Evolutionary conservation across 2,797 vertebrate genomes (phyloP).

Genomic region (Acanthurus leucopareius): DNA sequence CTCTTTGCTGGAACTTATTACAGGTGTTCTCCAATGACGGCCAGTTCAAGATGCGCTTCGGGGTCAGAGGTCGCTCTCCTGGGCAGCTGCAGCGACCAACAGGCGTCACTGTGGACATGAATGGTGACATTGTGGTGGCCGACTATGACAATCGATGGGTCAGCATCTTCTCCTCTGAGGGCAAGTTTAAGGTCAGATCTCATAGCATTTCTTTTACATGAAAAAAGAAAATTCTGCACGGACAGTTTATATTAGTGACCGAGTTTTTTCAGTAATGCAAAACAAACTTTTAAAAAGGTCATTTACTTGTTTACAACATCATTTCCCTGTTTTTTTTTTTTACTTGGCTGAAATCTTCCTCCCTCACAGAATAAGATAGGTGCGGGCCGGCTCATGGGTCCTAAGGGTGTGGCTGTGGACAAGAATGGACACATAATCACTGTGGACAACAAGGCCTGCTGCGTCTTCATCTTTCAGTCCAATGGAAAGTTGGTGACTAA

Average conservation of each 20-base stretch:
- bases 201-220: neutral
- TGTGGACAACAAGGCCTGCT: constrained; percentile 99
- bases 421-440: constrained; percentile 96
- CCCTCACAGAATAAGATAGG: constrained; percentile 92
- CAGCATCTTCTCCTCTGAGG: constrained; percentile 96
- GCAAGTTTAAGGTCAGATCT: constrained; percentile 93
- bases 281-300: too few species aligned
- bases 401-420: constrained; percentile 95
- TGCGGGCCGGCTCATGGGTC: constrained; percentile 94
- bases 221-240: too few species aligned
- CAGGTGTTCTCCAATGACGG: constrained; percentile 96
- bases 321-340: too few species aligned
- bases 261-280: too few species aligned
- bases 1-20: neutral
- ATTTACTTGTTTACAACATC: too few species aligned
- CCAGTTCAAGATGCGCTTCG: constrained; percentile 96
- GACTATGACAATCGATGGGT: constrained; percentile 99
- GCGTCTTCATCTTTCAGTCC: constrained; percentile 97
- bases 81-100: constrained; percentile 97
- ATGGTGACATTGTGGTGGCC: constrained; percentile 95
- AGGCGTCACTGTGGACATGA: constrained; percentile 93
- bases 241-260: too few species aligned
- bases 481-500: constrained; percentile 96
- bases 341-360: neutral
- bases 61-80: constrained; percentile 94